Base-by-base conservation (phyloP, 2,113 vertebrate genomes). In the Lophochroa leadbeateri region DNA sequence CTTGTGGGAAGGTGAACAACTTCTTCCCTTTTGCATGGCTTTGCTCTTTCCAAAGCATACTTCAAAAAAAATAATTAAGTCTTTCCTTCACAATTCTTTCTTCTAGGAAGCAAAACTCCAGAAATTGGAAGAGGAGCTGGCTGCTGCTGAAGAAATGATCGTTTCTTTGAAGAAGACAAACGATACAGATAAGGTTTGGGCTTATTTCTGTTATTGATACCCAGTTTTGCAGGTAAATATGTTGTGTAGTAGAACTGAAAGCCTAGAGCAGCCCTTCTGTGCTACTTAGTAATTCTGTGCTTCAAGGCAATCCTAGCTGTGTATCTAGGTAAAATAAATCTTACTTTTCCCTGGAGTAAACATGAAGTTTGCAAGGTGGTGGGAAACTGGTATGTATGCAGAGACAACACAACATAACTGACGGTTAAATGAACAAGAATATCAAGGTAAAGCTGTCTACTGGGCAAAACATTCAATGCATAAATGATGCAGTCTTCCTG, bases 121-220 rank as follows among this genome's bases (percentile, higher is more conserved):
- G 29, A 96, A 94, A 58, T 53, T 99, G 57, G 97, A 99, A 90
- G 97, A 98, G 91, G 98, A 95, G 47, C 88, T 99, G 39, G 95
- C 85, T 71, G 94, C 97, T 82, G 97, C 98, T 18, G 98, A 97
- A 82, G 97, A 98, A 80, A 81, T 67, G 5, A 98, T 98, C 67
- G 96, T 90, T 90, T 97, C 96, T 94, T 94, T 99, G 85, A 98
- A 99, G 92, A 99, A 98, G 94, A 98, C 98, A 88, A 98, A 97
- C 7, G 97, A 98, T 52, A 98, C 98, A 13, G 98, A 99, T 93
- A 99, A 99, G 97, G 99, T 99, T 95, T 96, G 86, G 35, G 11
- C 5, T 85, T 88, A 65, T 71, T 85, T 91, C 29, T 92, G 21
- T 65, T 80, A 41, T 21, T 77, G 75, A 39, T 53, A 52, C 33